Evolutionary conservation across 2,888 invertebrate species (phyloP).

Genomic region (Theretra japonica): DNA sequence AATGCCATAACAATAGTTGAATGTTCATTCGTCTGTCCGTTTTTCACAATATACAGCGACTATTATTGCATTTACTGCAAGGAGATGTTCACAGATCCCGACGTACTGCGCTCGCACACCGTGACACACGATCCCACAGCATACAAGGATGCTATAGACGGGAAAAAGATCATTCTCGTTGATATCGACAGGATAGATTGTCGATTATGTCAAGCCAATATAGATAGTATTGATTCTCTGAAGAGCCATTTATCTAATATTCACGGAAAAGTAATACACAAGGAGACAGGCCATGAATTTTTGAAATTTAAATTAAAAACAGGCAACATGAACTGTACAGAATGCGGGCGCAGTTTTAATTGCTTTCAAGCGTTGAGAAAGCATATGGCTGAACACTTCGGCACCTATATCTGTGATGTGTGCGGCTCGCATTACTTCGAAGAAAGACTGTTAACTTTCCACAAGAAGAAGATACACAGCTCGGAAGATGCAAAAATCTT

Average conservation of each 20-base stretch:
- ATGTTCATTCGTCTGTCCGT: constrained; percentile 66
- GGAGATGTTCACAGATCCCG: constrained; percentile 63
- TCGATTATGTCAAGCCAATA: constrained; percentile 57
- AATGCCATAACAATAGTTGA: constrained; percentile 61
- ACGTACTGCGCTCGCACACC: constrained; percentile 59
- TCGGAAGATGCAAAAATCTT: constrained; percentile 63
- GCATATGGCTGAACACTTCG: constrained; percentile 60
- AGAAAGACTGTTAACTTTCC: constrained; percentile 59
- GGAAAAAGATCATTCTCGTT: constrained; percentile 57
- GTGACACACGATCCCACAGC: constrained; percentile 58
- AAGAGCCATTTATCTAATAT: constrained; percentile 56
- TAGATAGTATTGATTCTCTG: constrained; percentile 58
- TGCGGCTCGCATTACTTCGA: constrained; percentile 67
- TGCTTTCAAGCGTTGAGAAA: constrained; percentile 57
- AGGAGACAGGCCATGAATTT: constrained; percentile 57
- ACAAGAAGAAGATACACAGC: constrained; percentile 46
- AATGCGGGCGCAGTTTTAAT: constrained; percentile 56
- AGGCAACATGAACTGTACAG: constrained; percentile 53
- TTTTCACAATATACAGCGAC: constrained; percentile 62
- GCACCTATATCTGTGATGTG: constrained; percentile 58
- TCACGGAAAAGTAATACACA: constrained; percentile 54
- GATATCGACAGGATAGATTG: constrained; percentile 64
- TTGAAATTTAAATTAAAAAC: constrained; percentile 63
- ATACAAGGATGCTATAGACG: constrained; percentile 50
- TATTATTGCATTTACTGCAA: constrained; percentile 63